Conservation (phyloP, 2,113 vertebrate species). For the Calyptomena viridis region DNA sequence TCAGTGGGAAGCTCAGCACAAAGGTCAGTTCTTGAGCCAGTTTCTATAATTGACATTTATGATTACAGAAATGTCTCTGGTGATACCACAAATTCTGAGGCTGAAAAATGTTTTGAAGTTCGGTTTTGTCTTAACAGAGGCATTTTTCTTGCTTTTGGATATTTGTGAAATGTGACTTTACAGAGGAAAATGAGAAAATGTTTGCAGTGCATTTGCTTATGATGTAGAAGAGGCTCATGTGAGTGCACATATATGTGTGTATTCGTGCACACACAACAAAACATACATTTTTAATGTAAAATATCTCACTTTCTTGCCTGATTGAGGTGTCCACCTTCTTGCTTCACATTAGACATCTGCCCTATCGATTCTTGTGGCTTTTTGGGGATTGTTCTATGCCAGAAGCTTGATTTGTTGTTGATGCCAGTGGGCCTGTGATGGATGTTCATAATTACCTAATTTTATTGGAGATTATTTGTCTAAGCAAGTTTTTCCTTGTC, state of each 20-base stretch:
- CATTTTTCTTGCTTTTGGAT: neutral
- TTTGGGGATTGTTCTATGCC: neutral
- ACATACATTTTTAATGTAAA: neutral
- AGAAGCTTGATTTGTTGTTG: neutral
- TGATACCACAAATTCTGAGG: neutral
- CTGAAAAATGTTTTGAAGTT: neutral
- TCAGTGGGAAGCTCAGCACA: neutral
- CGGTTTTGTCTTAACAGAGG: neutral
- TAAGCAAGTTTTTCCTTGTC: neutral
- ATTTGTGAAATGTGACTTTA: neutral
- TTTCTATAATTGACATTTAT: constrained; percentile 27
- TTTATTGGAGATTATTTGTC: neutral
- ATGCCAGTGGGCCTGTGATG: neutral
- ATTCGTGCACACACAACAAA: neutral
- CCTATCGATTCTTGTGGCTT: neutral
- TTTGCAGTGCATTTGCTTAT: neutral
- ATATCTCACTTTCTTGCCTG: neutral
- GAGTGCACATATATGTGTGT: too few relatives aligned
- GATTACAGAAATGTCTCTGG: neutral
- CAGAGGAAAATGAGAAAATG: neutral
- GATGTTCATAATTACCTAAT: neutral
- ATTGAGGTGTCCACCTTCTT: neutral
- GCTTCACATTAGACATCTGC: neutral
- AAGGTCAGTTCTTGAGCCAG: constrained; percentile 29
- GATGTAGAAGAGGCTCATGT: neutral